These are phyloP conservation scores for Rhinatrema bivittatum DNA, from an alignment of 2,797 vertebrate genomes.

Conservation along the genomic window DNA sequence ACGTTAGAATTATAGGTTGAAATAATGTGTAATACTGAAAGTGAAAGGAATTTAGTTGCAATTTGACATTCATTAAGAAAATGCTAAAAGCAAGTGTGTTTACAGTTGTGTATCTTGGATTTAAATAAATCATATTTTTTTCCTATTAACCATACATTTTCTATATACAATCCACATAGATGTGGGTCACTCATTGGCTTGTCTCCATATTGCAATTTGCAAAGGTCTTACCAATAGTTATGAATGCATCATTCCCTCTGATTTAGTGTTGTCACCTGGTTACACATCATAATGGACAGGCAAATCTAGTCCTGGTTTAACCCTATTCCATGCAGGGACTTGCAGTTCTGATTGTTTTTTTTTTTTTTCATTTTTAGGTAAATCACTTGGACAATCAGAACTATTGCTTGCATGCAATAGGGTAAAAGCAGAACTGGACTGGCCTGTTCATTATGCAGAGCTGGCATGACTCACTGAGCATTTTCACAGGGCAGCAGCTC, in stretches of 20 bases:
- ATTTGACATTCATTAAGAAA: slow-evolving; percentile 13
- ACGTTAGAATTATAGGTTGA: background rate
- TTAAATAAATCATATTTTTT: slow-evolving; percentile 17
- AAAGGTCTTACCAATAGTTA: slow-evolving; percentile 52
- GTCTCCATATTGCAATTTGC: slow-evolving; percentile 57
- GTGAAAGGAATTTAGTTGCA: background rate
- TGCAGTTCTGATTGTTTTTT: no score
- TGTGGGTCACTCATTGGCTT: slow-evolving; percentile 61
- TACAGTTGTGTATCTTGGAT: no score
- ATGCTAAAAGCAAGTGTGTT: slow-evolving; percentile 6
- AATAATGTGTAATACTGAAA: background rate
- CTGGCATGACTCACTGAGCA: no score
- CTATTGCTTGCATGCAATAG: no score
- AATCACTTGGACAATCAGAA: no score
- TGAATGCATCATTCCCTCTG: slow-evolving; percentile 48
- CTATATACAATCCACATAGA: slow-evolving; percentile 66
- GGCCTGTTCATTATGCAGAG: no score
- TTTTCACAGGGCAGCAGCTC: no score
- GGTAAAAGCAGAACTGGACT: no score
- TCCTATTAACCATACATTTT: slow-evolving; percentile 35
- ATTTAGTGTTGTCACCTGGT: slow-evolving; percentile 48
- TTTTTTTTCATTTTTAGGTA: no score
- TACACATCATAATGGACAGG: no score
- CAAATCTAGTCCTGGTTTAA: no score
- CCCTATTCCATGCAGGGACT: no score